Evolutionary conservation across 1,140 invertebrate genomes (phyloP).

Genomic region (Drosophila nebulosa): DNA sequence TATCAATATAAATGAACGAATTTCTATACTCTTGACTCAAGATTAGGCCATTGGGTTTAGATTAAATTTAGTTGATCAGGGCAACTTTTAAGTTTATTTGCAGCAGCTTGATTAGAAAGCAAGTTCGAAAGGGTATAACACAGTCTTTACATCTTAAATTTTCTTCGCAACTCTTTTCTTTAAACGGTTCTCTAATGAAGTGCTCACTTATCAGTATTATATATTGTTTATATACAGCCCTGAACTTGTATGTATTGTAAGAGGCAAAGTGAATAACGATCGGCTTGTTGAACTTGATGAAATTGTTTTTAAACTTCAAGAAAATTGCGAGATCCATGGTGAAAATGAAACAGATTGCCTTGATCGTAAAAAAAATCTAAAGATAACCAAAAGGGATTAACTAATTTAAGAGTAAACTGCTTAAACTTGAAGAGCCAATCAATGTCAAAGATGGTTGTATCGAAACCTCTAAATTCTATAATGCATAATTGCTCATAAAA

Average conservation of each 20-base stretch:
- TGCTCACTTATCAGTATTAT: not conserved
- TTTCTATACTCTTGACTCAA: not conserved
- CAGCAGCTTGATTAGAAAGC: too few species aligned
- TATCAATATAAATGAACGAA: not conserved
- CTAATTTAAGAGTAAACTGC: not conserved
- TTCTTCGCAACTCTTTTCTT: not conserved
- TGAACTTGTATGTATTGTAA: not conserved
- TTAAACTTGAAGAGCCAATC: not conserved
- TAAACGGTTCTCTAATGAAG: not conserved
- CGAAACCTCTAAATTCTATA: not conserved
- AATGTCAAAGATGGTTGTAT: not conserved
- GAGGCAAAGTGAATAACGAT: not conserved
- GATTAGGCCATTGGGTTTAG: too few species aligned
- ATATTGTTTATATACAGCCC: not conserved
- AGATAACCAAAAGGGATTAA: not conserved
- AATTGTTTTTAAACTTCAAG: not conserved
- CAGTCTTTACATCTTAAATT: not conserved
- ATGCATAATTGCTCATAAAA: not conserved
- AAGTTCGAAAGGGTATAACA: not conserved
- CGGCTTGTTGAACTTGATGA: not conserved
- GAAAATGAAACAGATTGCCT: not conserved
- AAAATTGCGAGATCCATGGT: not conserved
- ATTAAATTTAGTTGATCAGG: too few species aligned
- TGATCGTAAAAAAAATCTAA: not conserved
- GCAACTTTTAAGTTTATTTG: too few species aligned